Base-by-base conservation (phyloP, 2,888 invertebrate species). In the Dolichopus griseipennis region DNA sequence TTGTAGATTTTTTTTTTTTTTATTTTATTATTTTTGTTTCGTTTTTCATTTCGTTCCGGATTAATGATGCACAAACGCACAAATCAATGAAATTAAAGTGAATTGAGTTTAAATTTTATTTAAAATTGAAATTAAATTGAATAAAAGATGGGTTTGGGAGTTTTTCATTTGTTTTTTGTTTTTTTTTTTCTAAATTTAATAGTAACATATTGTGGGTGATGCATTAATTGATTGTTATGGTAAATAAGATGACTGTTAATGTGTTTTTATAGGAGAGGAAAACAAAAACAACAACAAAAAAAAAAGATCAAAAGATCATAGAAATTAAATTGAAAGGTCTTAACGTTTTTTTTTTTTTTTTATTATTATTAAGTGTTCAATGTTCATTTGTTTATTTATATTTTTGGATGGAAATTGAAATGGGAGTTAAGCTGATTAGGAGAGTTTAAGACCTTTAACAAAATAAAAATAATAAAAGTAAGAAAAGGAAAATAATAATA, bases 221-320 rank as follows among this genome's bases (percentile, higher is more conserved):
- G 52, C 52, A 52, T 52, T 52, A 52, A 52, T 52, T 52, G 52
- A 52, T 52, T 52, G 52, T 52, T 52, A 52, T 52, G 52, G 52
- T 52, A 52, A 52, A 52, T 52, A 52, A 41, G 15, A 41, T 1
- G 15, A 15, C 27, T 27, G 27, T 27, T 27, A 27, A 27, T 27
- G 27, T 27, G 27, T 27, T 27, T 27, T 27, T 27, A 27, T 27
- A 27, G 27, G 27, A 27, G 27, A 5, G 5, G 8, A 41, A 41
- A 41, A 41, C 3, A 41, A 41, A 41, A 5, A 41, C 41, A 41
- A 41, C 37, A 41, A 6, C 5, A 27, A 27, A 27, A 52, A n/a
- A 2, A 52, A 52, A 52, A 52, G 52, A 52, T 52, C 52, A 52
- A 52, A 18, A 52, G 52, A 52, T 52, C 52, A 52, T 52, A 52